Percentiles rank a stretch among this genome's conserved stretches.
Conservation (phyloP, 2,888 invertebrate species). For the Drosophila mimica region DNA sequence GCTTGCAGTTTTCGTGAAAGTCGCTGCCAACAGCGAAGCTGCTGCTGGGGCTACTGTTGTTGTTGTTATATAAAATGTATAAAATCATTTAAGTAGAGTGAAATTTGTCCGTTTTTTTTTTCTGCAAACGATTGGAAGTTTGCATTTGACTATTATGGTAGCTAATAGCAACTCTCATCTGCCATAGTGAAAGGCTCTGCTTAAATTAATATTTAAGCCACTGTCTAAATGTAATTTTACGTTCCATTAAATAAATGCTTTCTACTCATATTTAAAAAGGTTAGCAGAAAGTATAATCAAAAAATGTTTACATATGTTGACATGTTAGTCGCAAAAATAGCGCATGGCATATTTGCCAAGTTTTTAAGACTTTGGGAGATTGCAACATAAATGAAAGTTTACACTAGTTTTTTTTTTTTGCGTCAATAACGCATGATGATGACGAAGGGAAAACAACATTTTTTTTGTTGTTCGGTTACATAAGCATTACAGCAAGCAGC, state of each 20-base stretch:
- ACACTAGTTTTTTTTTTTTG: conserved; percentile 39
- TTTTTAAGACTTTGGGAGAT: conserved; percentile 49
- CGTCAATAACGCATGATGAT: conserved; percentile 53
- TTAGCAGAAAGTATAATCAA: background rate
- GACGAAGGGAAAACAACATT: conserved; percentile 74
- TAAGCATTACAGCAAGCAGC: conserved; percentile 45
- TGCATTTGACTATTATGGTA: conserved; percentile 35
- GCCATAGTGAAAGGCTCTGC: conserved; percentile 33
- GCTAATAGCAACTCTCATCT: conserved; percentile 23
- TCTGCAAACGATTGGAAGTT: conserved; percentile 50
- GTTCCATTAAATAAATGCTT: background rate
- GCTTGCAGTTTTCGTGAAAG: conserved; percentile 80
- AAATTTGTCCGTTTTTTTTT: conserved; percentile 61
- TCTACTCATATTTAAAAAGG: background rate
- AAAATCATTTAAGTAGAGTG: conserved; percentile 80
- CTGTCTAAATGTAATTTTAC: background rate
- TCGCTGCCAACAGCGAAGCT: conserved; percentile 41
- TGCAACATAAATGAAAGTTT: conserved; percentile 79
- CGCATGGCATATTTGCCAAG: conserved; percentile 4
- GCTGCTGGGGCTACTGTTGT: conserved; percentile 28
- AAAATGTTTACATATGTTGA: background rate
- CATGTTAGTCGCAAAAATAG: background rate
- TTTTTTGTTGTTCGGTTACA: conserved; percentile 53
- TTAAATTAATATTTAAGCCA: conserved; percentile 1
- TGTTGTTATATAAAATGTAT: conserved; percentile 73